Evolutionary conservation across 2,113 vertebrate species (phyloP), one percentile per base, ranked within the genome.

Genomic region (Cavia aperea): DNA sequence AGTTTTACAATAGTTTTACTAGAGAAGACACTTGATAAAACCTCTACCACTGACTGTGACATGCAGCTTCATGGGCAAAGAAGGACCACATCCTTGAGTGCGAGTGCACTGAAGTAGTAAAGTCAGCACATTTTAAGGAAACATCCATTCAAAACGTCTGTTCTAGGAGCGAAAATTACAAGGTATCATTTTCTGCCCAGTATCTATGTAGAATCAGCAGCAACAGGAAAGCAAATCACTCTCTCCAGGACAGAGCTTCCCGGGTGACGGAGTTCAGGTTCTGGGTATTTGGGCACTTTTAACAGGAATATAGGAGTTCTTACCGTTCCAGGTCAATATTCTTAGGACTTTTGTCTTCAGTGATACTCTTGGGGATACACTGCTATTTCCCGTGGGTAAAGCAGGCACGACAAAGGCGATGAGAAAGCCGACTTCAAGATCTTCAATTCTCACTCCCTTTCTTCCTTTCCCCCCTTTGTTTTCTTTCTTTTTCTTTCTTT

Each of bases 61-160:
- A 19, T 68, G 84, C n/a, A n/a, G 46, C 60, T 77, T 93, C 58
- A 56, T 13, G 60, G 86, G 79, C 83, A 93, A 96, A 84, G 33
- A 72, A 12, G 10, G 11, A 46, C 4, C 85, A 29, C 83, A 2
- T 26, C 54, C 2, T 62, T 10, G 31, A 90, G 49, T 73, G 14
- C 21, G 31, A 90, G 49, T 73, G 14, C 21, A 4, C 5, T 43
- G 26, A 58, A 36, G 18, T 46, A 78, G 54, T 49, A 84, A 91
- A 91, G n/a, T 62, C 68, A 58, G 3, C 0, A 78, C 26, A 66
- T 72, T 86, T 72, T 60, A 68, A 81, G 33, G 78, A 82, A 92
- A 70, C 4, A 1, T 26, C 39, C 39, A 19, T 33, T 62, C 84
- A 78, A 82, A 92, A 65, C 21, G 1, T 26, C 11, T 12, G 11